A percentile compares a stretch with the other conserved stretches of the same genome.
These are phyloP conservation scores for Miopithecus talapoin DNA, from an alignment of 2,797 vertebrate genomes.

Conservation along the genomic window DNA sequence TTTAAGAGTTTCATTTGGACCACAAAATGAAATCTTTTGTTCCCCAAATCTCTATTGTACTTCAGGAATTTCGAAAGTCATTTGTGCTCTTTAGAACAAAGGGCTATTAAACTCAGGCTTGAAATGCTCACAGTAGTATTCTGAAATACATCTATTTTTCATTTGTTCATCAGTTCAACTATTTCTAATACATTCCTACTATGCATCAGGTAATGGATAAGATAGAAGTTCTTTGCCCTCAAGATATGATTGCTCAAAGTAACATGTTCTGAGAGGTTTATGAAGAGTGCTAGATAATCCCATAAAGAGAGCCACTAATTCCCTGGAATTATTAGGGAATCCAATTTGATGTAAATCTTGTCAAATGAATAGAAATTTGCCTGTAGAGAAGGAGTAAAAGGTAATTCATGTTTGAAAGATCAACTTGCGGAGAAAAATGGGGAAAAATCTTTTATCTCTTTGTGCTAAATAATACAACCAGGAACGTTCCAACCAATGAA, in stretches of 20 bases:
- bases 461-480: not conserved
- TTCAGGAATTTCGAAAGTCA: constrained; percentile 32
- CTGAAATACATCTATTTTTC: not conserved
- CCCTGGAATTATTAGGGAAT: not conserved
- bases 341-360: not conserved
- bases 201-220: not conserved
- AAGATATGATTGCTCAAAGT: not conserved
- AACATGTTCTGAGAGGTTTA: not conserved
- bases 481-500: not conserved
- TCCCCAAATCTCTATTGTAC: not conserved
- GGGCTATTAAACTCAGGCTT: not conserved
- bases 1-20: constrained; percentile 51
- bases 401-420: not conserved
- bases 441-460: not conserved
- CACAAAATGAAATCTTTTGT: constrained; percentile 57
- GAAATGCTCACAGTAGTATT: not conserved
- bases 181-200: not conserved
- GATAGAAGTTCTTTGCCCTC: not conserved
- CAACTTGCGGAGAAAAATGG: not conserved
- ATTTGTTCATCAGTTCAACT: not conserved
- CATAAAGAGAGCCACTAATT: not conserved
- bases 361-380: not conserved
- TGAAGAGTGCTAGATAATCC: not conserved
- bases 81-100: constrained; percentile 29
- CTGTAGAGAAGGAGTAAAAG: not conserved